A percentile compares a stretch with the other conserved stretches of the same genome.
phyloP scores from a whole-genome alignment of 2,888 invertebrate species.

The Zaprionus bogoriensis region DNA sequence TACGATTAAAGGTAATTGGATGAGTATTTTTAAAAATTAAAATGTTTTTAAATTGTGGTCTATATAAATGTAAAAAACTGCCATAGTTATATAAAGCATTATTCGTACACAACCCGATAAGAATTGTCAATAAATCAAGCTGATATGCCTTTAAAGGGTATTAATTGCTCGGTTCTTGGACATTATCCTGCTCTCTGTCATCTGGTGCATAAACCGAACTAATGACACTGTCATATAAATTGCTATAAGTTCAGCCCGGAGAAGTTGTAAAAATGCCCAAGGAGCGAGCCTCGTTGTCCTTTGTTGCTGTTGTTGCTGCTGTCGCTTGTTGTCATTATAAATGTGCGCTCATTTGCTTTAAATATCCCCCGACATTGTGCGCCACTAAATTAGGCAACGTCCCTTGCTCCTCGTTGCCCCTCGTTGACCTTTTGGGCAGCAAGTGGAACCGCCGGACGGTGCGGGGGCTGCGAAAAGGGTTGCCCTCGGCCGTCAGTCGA shows the following conservation, averaged over 20 bases:
- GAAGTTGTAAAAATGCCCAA: conserved; percentile 32
- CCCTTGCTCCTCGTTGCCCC: conserved; percentile 11
- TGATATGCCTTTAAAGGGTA: too few species aligned
- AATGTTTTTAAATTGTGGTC: too few species aligned
- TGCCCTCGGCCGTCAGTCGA: conserved; percentile 33
- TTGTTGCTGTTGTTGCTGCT: neutral
- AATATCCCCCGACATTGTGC: conserved; percentile 70
- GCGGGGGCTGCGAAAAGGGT: conserved; percentile 61
- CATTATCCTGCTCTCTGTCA: conserved; percentile 12
- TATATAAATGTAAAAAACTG: too few species aligned
- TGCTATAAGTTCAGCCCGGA: conserved; percentile 42
- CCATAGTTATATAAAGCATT: too few species aligned
- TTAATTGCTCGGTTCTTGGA: conserved; percentile 4
- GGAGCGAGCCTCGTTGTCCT: conserved; percentile 43
- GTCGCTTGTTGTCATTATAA: conserved; percentile 61
- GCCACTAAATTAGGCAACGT: conserved; percentile 67
- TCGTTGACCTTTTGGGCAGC: conserved; percentile 68
- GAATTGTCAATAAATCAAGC: too few species aligned
- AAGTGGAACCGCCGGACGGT: conserved; percentile 64
- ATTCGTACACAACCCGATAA: too few species aligned
- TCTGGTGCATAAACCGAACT: conserved; percentile 39
- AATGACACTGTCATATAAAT: conserved; percentile 63
- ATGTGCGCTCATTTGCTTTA: conserved; percentile 76
- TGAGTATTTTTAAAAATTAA: neutral
- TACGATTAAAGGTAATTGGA: too few species aligned